Base-by-base conservation (phyloP, 2,113 vertebrate species). In the Bos javanicus region DNA sequence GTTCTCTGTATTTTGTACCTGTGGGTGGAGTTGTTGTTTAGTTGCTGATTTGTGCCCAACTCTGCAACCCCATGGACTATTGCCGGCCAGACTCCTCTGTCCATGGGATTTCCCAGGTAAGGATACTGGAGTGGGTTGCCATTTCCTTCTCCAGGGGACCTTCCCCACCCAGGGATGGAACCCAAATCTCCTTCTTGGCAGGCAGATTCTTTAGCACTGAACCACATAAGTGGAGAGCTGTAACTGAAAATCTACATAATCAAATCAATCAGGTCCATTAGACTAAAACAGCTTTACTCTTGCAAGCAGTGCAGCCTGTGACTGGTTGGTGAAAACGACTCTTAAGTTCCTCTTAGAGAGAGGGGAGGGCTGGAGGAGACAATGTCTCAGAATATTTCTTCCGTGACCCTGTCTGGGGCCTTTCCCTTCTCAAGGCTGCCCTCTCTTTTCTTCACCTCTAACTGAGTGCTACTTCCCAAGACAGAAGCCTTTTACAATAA, bases 401-500 rank as follows among this genome's bases (percentile, higher is more conserved):
- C 56, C 28, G 26, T 60, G 52, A 81, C 10, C 19, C 12, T 92
- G 60, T 50, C 46, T 2, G 4, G 2, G 36, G 4, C 11, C n/a
- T 52, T 96, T 82, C 17, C 33, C 50, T 81, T 83, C 67, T 57
- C 56, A 76, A 5, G 14, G 17, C 36, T 33, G 67, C 33, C 39
- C 19, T 88, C 16, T 60, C 71, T 71, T 96, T 90, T 59, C 57
- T 50, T 93, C 67, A 57, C 83, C 64, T 87, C 80, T 67, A 60
- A 87, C 48, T 6, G 43, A 95, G 50, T 26, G 43, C 48, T 59
- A 59, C 33, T 89, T 96, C 33, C 39, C 60, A 54, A 64, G 39
- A 64, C 56, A 82, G 74, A 59, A 93, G 13, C 11, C 48, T 96
- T 97, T 91, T 88, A 57, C 62, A 59, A 83, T 60, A 94, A 60